Conservation (phyloP, 2,888 invertebrate genomes). For the Pyralis farinalis region DNA sequence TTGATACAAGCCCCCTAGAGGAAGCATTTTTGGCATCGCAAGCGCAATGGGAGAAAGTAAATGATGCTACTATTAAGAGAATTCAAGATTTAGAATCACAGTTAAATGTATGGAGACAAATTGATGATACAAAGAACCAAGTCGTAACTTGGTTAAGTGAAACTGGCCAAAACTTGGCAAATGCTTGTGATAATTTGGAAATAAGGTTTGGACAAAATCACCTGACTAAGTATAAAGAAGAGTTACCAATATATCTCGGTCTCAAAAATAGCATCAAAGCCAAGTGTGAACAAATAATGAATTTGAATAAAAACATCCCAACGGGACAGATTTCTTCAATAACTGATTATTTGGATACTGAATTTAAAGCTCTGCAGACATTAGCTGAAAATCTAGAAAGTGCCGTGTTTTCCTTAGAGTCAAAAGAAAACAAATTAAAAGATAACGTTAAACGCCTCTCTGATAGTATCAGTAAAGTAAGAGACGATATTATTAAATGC, state of each 20-base stretch:
- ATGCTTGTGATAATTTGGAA: slow-evolving; percentile 89
- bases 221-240: slow-evolving; percentile 91
- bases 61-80: slow-evolving; percentile 86
- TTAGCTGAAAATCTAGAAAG: slow-evolving; percentile 88
- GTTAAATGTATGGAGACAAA: slow-evolving; percentile 95
- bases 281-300: slow-evolving; percentile 89
- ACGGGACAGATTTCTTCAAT: slow-evolving; percentile 86
- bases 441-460: slow-evolving; percentile 86
- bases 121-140: slow-evolving; percentile 92
- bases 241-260: slow-evolving; percentile 88
- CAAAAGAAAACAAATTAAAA: slow-evolving; percentile 87
- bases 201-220: slow-evolving; percentile 89
- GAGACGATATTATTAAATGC: slow-evolving; percentile 92
- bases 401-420: slow-evolving; percentile 86
- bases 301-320: slow-evolving; percentile 86
- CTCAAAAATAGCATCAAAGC: slow-evolving; percentile 88
- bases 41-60: slow-evolving; percentile 85
- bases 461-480: slow-evolving; percentile 85
- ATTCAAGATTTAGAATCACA: slow-evolving; percentile 93
- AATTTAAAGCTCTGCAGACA: slow-evolving; percentile 87
- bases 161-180: slow-evolving; percentile 88
- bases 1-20: slow-evolving; percentile 81
- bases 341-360: slow-evolving; percentile 84
- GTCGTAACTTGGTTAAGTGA: slow-evolving; percentile 91
- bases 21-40: slow-evolving; percentile 83